Percentiles rank a stretch among this genome's conserved stretches.
Evolutionary conservation across 2,113 vertebrate genomes (phyloP).

Genomic region (Bos javanicus): DNA sequence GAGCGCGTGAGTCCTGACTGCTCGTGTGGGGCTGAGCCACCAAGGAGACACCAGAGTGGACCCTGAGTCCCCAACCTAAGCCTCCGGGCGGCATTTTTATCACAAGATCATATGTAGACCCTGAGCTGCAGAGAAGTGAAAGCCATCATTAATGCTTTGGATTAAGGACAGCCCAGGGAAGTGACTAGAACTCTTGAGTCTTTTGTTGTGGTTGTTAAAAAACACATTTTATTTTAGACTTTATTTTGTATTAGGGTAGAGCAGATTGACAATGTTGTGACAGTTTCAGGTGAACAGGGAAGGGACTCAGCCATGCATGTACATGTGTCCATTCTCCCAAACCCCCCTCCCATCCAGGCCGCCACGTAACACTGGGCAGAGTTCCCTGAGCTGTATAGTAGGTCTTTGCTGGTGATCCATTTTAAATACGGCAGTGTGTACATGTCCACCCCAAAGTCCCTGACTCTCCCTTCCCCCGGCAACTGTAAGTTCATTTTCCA

Average conservation of each 20-base stretch:
- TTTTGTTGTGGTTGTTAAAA: not conserved
- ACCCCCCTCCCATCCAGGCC: not conserved
- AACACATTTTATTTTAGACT: not conserved
- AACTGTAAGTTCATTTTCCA: not conserved
- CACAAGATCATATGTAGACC: not conserved
- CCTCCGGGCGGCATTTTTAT: too few relatives aligned
- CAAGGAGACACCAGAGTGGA: rapidly evolving
- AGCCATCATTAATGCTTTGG: not conserved
- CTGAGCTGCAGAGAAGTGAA: not conserved
- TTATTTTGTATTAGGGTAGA: not conserved
- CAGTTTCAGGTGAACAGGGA: not conserved
- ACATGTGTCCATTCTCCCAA: not conserved
- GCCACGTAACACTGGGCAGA: not conserved
- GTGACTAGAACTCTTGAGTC: conserved; percentile 26
- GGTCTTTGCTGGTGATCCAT: not conserved
- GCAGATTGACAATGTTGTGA: not conserved
- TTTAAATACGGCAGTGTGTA: not conserved
- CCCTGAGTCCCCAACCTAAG: rapidly evolving
- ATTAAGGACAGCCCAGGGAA: not conserved
- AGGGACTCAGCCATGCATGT: not conserved
- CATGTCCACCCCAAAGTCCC: not conserved
- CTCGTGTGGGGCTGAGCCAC: not conserved
- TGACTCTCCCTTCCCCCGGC: not conserved
- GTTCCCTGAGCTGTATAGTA: rapidly evolving
- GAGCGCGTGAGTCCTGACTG: rapidly evolving